These are phyloP conservation scores for Propithecus coquereli DNA, from an alignment of 2,113 vertebrate genomes.

Conservation along the genomic window DNA sequence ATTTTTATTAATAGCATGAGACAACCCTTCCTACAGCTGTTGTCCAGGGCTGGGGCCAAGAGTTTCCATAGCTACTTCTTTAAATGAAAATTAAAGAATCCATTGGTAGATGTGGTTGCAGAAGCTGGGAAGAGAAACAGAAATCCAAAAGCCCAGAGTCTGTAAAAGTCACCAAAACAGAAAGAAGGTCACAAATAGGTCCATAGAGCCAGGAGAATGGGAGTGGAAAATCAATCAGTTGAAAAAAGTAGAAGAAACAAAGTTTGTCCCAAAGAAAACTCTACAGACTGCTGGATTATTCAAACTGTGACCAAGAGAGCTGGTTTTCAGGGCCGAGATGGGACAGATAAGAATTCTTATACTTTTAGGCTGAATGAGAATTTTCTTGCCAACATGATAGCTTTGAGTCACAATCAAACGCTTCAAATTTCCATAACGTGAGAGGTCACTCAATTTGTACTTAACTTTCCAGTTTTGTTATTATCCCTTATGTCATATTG, in stretches of 20 bases:
- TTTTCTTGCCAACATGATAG: neutral
- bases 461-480: neutral
- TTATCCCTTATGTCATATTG: neutral
- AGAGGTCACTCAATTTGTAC: neutral
- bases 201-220: neutral
- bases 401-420: neutral
- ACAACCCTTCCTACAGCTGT: neutral
- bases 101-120: neutral
- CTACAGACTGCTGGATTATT: neutral
- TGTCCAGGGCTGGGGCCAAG: neutral
- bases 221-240: neutral
- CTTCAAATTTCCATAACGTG: neutral
- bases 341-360: neutral
- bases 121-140: neutral
- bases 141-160: neutral
- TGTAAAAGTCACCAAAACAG: neutral
- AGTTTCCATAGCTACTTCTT: too few species aligned
- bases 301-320: neutral
- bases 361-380: neutral
- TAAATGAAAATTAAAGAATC: neutral
- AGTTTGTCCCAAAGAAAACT: neutral
- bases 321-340: neutral
- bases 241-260: neutral
- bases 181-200: neutral
- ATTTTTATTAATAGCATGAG: neutral